A percentile compares a stretch with the other conserved stretches of the same genome.
Conservation (phyloP, 2,797 vertebrate genomes). For the Manis pentadactyla region DNA sequence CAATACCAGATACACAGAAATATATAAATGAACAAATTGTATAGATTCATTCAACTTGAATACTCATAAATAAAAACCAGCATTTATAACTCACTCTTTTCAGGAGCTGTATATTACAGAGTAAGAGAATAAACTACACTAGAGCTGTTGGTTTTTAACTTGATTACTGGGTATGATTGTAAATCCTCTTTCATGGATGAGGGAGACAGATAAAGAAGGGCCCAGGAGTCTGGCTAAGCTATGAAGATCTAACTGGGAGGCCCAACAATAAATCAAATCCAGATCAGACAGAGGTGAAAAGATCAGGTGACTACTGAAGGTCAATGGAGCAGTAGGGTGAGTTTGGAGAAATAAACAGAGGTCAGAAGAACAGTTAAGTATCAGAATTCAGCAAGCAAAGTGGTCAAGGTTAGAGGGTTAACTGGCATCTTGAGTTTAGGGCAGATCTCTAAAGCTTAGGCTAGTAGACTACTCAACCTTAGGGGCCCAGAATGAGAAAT, state of each 20-base stretch:
- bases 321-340: slow-evolving; percentile 42
- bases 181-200: slow-evolving; percentile 55
- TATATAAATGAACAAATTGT: neutral
- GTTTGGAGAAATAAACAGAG: slow-evolving; percentile 61
- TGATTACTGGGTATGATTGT: slow-evolving; percentile 37
- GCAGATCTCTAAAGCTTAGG: slow-evolving; percentile 28
- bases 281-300: slow-evolving; percentile 47
- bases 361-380: slow-evolving; percentile 47
- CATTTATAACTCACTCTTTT: neutral
- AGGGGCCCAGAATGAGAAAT: slow-evolving; percentile 36
- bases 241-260: slow-evolving; percentile 22
- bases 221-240: neutral
- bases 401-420: slow-evolving; percentile 44
- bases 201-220: slow-evolving; percentile 8
- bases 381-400: slow-evolving; percentile 57
- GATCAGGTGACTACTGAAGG: slow-evolving; percentile 32
- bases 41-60: neutral
- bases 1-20: neutral
- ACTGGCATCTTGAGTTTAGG: slow-evolving; percentile 23
- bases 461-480: neutral
- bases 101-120: slow-evolving; percentile 13
- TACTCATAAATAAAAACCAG: slow-evolving; percentile 29
- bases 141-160: slow-evolving; percentile 44
- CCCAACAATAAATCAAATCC: slow-evolving; percentile 56
- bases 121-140: slow-evolving; percentile 12